phyloP scores from a whole-genome alignment of 1,140 invertebrate species.

The Hormaphis cornu region DNA sequence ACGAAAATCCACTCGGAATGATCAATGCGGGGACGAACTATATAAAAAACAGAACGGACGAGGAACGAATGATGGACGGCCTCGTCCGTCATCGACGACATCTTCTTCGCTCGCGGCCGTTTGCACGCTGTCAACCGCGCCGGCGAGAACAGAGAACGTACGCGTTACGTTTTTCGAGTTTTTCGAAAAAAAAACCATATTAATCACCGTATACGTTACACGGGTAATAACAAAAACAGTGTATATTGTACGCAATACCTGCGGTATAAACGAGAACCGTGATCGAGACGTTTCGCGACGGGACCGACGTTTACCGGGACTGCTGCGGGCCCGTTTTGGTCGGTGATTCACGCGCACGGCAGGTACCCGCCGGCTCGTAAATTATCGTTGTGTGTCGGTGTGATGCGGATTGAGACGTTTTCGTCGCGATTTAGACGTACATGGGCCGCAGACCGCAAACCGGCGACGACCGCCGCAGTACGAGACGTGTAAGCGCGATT shows the following conservation, averaged over 20 bases:
- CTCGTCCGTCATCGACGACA: neutral
- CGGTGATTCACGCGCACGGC: neutral
- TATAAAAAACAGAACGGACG: neutral
- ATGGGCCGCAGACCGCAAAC: neutral
- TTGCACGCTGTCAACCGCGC: neutral
- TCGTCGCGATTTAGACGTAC: constrained; percentile 27
- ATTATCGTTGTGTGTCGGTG: constrained; percentile 4
- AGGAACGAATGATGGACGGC: neutral
- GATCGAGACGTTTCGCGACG: constrained; percentile 10
- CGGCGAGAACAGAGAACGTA: too few species aligned
- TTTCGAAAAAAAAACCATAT: too few species aligned
- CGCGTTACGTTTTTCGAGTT: too few species aligned
- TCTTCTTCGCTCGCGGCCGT: neutral
- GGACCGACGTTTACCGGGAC: neutral
- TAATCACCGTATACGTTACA: too few species aligned
- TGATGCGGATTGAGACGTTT: constrained; percentile 29
- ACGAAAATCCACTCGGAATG: too few species aligned
- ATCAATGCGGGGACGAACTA: too few species aligned
- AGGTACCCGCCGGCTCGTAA: neutral
- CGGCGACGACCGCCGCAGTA: neutral
- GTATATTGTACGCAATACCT: too few species aligned
- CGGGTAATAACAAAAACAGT: neutral
- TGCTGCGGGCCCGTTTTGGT: constrained; percentile 21
- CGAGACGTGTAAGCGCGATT: neutral
- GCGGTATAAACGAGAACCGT: too few species aligned